Conservation (phyloP, 2,113 vertebrate species). For the Gambusia holbrooki region DNA sequence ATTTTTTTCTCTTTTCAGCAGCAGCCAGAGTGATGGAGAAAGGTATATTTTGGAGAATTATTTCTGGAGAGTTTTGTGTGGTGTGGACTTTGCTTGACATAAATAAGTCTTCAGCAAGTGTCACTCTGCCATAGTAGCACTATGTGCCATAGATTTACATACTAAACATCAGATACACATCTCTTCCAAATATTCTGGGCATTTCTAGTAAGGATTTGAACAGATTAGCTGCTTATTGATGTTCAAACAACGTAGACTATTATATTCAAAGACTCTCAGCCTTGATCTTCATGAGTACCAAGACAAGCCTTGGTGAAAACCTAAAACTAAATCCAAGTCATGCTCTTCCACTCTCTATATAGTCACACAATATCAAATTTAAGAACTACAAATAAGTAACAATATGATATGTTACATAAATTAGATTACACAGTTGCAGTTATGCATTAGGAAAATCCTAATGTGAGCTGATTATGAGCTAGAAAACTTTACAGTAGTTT, state of each 20-base stretch:
- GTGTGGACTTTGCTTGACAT: constrained; percentile 17
- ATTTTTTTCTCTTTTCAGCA: constrained; percentile 39
- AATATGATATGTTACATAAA: background rate
- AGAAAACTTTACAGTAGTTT: background rate
- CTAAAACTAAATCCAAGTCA: background rate
- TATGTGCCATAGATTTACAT: too few relatives aligned
- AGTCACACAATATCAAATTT: background rate
- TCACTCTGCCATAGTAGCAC: background rate
- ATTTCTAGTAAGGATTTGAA: background rate
- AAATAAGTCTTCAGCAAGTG: constrained; percentile 1
- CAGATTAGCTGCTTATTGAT: constrained; percentile 56
- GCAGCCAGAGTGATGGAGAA: constrained; percentile 46
- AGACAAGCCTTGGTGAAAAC: constrained; percentile 59
- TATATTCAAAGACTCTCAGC: constrained; percentile 46
- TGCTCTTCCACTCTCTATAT: background rate
- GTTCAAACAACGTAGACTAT: constrained; percentile 73
- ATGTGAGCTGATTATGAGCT: background rate
- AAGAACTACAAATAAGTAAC: background rate
- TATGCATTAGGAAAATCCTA: background rate
- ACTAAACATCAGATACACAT: background rate
- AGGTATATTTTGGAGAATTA: constrained; percentile 48
- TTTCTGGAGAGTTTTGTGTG: constrained; percentile 69
- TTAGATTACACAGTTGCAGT: background rate
- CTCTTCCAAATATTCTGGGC: background rate
- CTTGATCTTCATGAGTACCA: constrained; percentile 64